Evolutionary conservation across 2,113 vertebrate genomes (phyloP).

Genomic region (Prochilodus magdalenae): DNA sequence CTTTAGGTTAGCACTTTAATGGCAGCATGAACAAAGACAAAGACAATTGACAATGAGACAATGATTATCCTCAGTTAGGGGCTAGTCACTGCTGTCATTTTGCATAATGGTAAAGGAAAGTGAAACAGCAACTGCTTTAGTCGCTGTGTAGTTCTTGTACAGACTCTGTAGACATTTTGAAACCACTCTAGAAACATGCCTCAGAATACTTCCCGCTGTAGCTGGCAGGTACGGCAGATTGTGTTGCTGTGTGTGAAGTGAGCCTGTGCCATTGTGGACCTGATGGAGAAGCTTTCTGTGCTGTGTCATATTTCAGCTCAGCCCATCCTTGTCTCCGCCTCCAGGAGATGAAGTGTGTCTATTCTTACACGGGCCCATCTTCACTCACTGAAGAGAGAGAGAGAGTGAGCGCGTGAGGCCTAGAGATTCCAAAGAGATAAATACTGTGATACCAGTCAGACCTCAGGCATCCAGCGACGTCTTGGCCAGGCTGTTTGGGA

Average conservation of each 20-base stretch:
- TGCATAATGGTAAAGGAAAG: background rate
- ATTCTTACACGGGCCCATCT: slow-evolving; percentile 6
- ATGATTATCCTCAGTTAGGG: no score
- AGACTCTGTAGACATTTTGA: background rate
- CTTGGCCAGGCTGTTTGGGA: slow-evolving; percentile 40
- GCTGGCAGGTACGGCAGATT: slow-evolving; percentile 19
- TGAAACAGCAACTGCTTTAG: background rate
- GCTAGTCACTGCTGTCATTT: no score
- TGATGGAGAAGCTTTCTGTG: slow-evolving; percentile 23
- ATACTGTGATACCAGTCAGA: slow-evolving; percentile 32
- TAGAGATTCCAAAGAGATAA: slow-evolving; percentile 39
- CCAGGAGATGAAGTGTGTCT: slow-evolving; percentile 18
- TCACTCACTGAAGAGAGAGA: slow-evolving; percentile 7
- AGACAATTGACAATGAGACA: no score
- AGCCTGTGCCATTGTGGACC: slow-evolving; percentile 12
- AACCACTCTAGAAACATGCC: background rate
- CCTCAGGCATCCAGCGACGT: slow-evolving; percentile 33
- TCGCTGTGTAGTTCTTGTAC: no score
- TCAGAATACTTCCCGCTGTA: background rate
- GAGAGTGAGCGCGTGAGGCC: slow-evolving; percentile 8
- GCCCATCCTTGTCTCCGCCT: background rate
- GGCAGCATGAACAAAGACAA: no score
- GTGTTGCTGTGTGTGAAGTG: background rate
- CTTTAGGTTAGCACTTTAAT: no score
- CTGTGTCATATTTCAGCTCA: slow-evolving; percentile 38